These are phyloP conservation scores for Hydroisotoma schaefferi DNA, from an alignment of 2,888 invertebrate genomes.

Conservation along the genomic window DNA sequence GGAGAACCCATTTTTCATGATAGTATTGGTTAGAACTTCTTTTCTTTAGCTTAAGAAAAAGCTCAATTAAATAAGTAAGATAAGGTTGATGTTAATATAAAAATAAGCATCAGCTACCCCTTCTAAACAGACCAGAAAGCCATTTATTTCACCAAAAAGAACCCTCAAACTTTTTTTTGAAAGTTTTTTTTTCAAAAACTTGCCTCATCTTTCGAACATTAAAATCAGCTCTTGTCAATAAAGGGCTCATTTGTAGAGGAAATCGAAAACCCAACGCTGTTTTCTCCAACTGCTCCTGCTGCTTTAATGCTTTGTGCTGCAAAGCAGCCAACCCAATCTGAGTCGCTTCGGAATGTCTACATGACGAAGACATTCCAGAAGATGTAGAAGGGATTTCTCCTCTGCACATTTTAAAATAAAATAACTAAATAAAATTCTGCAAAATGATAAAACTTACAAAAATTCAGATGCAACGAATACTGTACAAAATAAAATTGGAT, in stretches of 20 bases:
- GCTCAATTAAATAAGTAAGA: no score
- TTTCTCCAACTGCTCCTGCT: slow-evolving; percentile 56
- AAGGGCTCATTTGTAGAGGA: slow-evolving; percentile 45
- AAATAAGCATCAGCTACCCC: neutral
- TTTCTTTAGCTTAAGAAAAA: no score
- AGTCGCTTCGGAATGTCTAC: slow-evolving; percentile 24
- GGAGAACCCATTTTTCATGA: no score
- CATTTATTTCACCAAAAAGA: neutral
- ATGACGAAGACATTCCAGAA: slow-evolving; percentile 21
- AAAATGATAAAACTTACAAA: neutral
- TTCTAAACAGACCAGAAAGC: neutral
- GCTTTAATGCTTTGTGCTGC: slow-evolving; percentile 65
- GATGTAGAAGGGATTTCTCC: slow-evolving; percentile 40
- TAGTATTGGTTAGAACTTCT: no score
- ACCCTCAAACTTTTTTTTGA: neutral
- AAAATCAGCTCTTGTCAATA: slow-evolving; percentile 32
- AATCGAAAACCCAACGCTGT: slow-evolving; percentile 46
- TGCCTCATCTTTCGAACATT: slow-evolving; percentile 11
- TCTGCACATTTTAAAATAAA: neutral
- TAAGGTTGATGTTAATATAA: neutral
- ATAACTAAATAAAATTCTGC: neutral
- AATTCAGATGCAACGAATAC: no score
- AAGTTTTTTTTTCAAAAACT: neutral
- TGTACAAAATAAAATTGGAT: no score
- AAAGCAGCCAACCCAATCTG: slow-evolving; percentile 73